phyloP scores from a whole-genome alignment of 2,113 vertebrate genomes.

The Heptranchias perlo region DNA sequence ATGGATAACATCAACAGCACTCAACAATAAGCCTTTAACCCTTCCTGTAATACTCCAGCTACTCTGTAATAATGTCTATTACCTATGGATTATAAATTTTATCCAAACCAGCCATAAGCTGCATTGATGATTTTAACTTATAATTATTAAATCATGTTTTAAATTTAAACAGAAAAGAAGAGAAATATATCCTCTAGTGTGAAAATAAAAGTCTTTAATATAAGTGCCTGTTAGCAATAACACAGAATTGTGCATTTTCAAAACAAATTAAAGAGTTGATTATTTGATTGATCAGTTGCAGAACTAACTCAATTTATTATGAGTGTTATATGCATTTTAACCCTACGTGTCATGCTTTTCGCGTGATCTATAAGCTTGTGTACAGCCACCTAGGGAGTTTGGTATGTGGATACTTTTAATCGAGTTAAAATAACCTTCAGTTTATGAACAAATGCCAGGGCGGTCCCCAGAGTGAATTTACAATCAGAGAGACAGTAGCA shows the following conservation, averaged over 20 bases:
- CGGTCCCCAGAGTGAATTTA: not conserved
- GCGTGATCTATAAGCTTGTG: not conserved
- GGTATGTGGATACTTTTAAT: not conserved
- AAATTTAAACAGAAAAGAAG: not conserved
- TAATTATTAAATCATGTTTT: not conserved
- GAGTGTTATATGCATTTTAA: not conserved
- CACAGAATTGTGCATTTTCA: not conserved
- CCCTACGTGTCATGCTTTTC: not conserved
- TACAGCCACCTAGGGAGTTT: not conserved
- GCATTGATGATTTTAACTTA: not conserved
- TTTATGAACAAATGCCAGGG: not conserved
- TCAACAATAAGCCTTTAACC: not conserved
- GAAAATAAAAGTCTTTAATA: too few relatives aligned
- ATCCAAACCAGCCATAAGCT: not conserved
- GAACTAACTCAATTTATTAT: not conserved
- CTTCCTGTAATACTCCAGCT: too few relatives aligned
- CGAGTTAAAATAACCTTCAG: slow-evolving; percentile 5
- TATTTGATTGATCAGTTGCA: not conserved
- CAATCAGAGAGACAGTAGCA: not conserved
- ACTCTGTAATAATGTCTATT: not conserved
- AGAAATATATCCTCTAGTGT: too few relatives aligned
- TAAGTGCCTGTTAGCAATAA: too few relatives aligned
- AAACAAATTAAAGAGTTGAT: not conserved
- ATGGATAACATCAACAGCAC: too few relatives aligned
- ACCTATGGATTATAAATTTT: not conserved